A percentile compares a stretch with the other conserved stretches of the same genome.
These are phyloP conservation scores for Sebastes taczanowskii DNA, from an alignment of 2,797 vertebrate genomes.

Conservation along the genomic window DNA sequence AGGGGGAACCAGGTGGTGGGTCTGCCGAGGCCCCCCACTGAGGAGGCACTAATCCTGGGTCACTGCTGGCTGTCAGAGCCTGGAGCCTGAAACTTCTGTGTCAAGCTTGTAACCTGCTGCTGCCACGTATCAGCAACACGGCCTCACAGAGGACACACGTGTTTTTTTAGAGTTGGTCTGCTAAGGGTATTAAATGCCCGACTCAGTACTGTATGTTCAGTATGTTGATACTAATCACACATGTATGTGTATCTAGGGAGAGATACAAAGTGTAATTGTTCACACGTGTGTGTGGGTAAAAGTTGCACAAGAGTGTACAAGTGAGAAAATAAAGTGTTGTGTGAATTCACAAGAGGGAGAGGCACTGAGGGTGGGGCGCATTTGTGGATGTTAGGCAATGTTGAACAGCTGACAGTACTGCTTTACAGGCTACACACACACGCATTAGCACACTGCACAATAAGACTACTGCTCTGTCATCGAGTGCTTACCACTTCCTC, in stretches of 20 bases:
- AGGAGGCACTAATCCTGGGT: slow-evolving; percentile 49
- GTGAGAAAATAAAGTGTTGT: slow-evolving; percentile 1
- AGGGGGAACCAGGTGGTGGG: slow-evolving; percentile 52
- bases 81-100: slow-evolving; percentile 3
- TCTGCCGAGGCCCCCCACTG: slow-evolving; percentile 35
- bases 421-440: slow-evolving; percentile 25
- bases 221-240: slow-evolving; percentile 10
- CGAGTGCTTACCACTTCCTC: slow-evolving; percentile 63
- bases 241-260: not conserved
- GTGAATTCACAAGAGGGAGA: slow-evolving; percentile 29
- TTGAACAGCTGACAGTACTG: slow-evolving; percentile 51
- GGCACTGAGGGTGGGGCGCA: slow-evolving; percentile 45
- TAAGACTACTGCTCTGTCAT: slow-evolving; percentile 73
- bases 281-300: not conserved
- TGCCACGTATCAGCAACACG: not conserved
- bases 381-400: slow-evolving; percentile 37
- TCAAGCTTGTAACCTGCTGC: slow-evolving; percentile 25
- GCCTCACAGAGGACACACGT: not conserved
- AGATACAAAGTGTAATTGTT: not conserved
- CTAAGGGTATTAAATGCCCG: slow-evolving; percentile 9
- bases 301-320: slow-evolving; percentile 16
- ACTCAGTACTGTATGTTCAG: slow-evolving; percentile 17
- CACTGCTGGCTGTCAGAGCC: slow-evolving; percentile 8
- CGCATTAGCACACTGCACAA: slow-evolving; percentile 30
- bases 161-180: not conserved